Conservation (phyloP, 2,113 vertebrate species). For the Equus przewalskii region DNA sequence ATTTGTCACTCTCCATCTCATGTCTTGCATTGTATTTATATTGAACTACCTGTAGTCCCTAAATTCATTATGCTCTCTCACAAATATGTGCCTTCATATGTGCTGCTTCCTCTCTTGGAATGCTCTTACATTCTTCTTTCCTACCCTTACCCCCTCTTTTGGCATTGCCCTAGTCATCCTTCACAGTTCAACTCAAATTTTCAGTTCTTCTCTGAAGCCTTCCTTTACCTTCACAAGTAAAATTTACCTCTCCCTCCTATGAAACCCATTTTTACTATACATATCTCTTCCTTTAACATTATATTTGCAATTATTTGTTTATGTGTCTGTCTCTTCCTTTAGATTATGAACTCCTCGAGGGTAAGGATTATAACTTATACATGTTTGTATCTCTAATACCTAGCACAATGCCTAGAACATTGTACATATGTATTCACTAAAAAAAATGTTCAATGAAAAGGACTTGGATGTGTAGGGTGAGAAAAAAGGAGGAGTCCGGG, state of each 20-base stretch:
- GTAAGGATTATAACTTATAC: neutral
- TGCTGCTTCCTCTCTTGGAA: neutral
- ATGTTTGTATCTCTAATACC: constrained; percentile 5
- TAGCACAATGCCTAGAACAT: neutral
- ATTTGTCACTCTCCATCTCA: neutral
- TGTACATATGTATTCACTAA: neutral
- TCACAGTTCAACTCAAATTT: neutral
- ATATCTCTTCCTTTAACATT: constrained; percentile 22
- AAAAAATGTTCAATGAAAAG: neutral
- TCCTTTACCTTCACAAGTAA: neutral
- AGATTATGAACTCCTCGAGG: neutral
- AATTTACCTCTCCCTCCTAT: neutral
- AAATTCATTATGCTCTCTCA: neutral
- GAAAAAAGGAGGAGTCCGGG: neutral
- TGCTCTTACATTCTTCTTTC: neutral
- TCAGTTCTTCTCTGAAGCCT: neutral
- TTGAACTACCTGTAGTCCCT: neutral
- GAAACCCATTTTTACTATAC: neutral
- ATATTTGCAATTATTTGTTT: constrained; percentile 26
- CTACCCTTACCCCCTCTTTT: neutral
- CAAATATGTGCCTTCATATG: neutral
- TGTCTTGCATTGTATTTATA: neutral
- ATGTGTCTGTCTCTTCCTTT: neutral
- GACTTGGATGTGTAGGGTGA: neutral
- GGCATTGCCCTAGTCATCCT: constrained; percentile 11